Evolutionary conservation across 2,797 vertebrate species (phyloP).

Genomic region (Crenuchus spilurus): DNA sequence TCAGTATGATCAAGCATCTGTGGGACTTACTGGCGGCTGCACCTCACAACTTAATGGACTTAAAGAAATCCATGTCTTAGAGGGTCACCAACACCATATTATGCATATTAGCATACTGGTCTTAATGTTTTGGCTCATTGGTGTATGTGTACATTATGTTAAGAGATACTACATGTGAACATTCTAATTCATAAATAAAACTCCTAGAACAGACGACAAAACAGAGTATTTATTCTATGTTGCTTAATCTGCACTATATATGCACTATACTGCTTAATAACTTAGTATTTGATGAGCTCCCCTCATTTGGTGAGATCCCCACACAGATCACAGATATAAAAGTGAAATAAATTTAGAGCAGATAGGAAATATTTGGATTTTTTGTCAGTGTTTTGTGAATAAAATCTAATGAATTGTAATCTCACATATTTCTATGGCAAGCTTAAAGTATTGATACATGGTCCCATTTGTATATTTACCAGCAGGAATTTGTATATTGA

Average conservation of each 20-base stretch:
- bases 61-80: no score
- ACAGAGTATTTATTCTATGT: background rate
- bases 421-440: background rate
- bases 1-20: no score
- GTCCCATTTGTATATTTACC: conserved; percentile 44
- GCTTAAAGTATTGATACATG: background rate
- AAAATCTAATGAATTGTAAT: conserved; percentile 26
- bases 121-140: no score
- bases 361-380: background rate
- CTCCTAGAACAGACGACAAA: background rate
- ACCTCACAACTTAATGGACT: no score
- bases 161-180: no score
- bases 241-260: background rate
- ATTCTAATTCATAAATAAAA: no score
- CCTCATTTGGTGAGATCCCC: background rate
- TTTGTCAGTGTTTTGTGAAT: conserved; percentile 23
- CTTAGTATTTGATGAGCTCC: background rate
- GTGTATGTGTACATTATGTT: no score
- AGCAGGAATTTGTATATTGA: conserved; percentile 48
- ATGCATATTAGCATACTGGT: no score
- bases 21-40: no score
- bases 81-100: no score
- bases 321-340: background rate
- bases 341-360: background rate
- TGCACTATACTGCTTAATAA: background rate